Evolutionary conservation across 2,888 invertebrate genomes (phyloP), one percentile per base, ranked within the genome.

Genomic region (Myopa testacea): DNA sequence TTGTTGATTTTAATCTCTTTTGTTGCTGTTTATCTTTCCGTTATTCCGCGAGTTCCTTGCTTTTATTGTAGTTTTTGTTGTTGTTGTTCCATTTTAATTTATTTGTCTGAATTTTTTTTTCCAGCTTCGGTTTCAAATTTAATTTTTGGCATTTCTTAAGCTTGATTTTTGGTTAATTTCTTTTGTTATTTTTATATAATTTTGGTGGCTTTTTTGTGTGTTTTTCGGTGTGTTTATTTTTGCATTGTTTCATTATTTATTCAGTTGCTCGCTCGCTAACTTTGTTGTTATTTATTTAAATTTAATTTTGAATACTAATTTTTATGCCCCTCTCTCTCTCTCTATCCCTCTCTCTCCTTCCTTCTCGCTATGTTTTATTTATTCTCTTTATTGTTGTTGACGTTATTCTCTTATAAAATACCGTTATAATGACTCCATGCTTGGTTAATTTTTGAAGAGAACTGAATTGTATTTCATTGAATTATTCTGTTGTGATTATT

Each of bases 151-250:
- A n/a, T 62, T 62, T 62, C 10, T 6, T 62, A 3, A 0, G 8
- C 34, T 62, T 26, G 10, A 26, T 26, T 62, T 62, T 12, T 5
- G 12, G 2, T 45, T 68, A 19, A 3, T 19, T 50, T 4, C n/a
- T 50, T n/a, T 69, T 26, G 16, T 3, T 26, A 19, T 12, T 69
- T 69, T 45, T 69, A 62, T 26, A 26, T 26, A 62, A 12, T 12
- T 70, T 69, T 69, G 52, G 26, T n/a, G 3, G 37, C 8, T 70
- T 70, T 52, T 52, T 50, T 70, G 45, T 45, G 12, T n/a, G n/a
- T 38, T 37, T 71, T 26, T 70, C 3, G 7, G 10, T 34, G 4
- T n/a, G 26, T 55, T 38, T 38, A 14, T 58, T 37, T 50, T n/a
- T 69, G 26, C 65, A 38, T 37, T 69, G 50, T 19, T 19, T 67